Percentiles rank a stretch among this genome's conserved stretches.
Conservation (phyloP, 2,113 vertebrate species). For the Thermophis baileyi region DNA sequence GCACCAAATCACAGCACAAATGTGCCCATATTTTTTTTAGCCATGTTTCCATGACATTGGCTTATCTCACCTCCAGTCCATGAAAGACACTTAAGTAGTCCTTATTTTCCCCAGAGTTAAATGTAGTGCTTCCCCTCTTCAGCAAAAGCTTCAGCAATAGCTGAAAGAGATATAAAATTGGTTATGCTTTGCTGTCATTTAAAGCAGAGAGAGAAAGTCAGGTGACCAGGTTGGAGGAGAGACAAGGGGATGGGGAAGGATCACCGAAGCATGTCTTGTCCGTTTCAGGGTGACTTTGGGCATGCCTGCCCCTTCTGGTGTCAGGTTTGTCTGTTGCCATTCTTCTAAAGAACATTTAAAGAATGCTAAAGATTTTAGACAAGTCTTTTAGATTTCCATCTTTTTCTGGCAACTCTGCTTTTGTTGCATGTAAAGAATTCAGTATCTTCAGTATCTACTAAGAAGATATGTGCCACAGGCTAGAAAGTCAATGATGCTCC, state of each 20-base stretch:
- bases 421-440: background rate
- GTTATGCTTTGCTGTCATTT: background rate
- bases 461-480: background rate
- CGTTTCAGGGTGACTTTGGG: background rate
- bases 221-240: background rate
- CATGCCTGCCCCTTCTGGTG: background rate
- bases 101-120: background rate
- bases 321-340: background rate
- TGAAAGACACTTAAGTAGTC: background rate
- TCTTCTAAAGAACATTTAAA: background rate
- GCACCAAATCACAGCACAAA: background rate
- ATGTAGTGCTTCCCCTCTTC: background rate
- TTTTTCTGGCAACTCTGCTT: background rate
- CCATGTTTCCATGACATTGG: background rate
- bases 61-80: background rate
- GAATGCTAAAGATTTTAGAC: background rate
- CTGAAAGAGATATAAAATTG: background rate
- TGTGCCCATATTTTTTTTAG: background rate
- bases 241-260: background rate
- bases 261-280: background rate
- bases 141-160: background rate
- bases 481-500: background rate
- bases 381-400: background rate
- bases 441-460: background rate
- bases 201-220: background rate